phyloP scores from a whole-genome alignment of 2,113 vertebrate genomes.

The Misgurnus anguillicaudatus region DNA sequence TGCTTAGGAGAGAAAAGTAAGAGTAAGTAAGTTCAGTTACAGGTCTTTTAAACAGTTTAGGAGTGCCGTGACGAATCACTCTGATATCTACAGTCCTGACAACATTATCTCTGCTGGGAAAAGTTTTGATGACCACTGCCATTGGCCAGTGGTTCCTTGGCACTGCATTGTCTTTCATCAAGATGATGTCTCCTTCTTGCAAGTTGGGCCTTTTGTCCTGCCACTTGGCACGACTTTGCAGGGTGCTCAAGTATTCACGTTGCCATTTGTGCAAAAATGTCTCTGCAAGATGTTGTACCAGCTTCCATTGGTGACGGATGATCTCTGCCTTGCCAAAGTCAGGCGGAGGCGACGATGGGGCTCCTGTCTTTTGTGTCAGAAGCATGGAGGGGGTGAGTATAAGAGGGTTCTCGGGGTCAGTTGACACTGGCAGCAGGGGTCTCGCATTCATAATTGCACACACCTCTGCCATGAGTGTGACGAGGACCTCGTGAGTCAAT shows the following conservation, averaged over 20 bases:
- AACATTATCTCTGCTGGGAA: not conserved
- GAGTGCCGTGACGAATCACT: not conserved
- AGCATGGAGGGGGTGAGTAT: slow-evolving; percentile 12
- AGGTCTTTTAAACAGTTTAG: not conserved
- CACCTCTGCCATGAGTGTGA: slow-evolving; percentile 13
- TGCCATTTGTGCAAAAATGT: slow-evolving; percentile 34
- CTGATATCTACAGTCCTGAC: not conserved
- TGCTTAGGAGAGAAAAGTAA: not conserved
- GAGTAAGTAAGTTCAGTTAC: not conserved
- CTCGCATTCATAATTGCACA: not conserved
- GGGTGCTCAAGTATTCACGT: slow-evolving; percentile 5
- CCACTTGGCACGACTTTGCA: slow-evolving; percentile 20
- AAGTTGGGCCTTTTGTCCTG: not conserved
- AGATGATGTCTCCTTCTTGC: no score
- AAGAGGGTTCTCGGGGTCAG: not conserved
- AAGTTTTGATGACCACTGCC: no score
- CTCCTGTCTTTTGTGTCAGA: slow-evolving; percentile 21
- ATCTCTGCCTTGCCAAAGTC: slow-evolving; percentile 15
- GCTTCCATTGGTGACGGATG: not conserved
- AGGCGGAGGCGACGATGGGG: not conserved
- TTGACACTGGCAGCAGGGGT: not conserved
- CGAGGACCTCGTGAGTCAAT: not conserved
- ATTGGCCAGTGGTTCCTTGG: no score
- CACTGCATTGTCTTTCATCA: no score
- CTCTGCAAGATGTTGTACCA: not conserved